A percentile compares a stretch with the other conserved stretches of the same genome.
Conservation (phyloP, 2,888 invertebrate genomes). For the Spodoptera picta region DNA sequence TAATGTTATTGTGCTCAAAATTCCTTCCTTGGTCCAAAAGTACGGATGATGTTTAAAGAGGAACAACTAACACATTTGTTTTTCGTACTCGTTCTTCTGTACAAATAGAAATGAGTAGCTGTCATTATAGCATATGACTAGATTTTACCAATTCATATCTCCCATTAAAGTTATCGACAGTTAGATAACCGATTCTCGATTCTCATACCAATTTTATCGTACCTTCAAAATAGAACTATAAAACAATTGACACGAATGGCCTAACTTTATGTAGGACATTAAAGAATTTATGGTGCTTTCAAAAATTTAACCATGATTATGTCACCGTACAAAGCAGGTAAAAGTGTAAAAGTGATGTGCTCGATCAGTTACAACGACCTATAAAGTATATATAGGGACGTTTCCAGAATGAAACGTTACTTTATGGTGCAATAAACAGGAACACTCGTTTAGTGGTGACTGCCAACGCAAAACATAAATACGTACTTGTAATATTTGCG, state of each 20-base stretch:
- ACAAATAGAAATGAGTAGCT: no score
- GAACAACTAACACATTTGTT: no score
- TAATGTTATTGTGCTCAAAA: no score
- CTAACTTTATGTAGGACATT: constrained; percentile 33
- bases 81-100: no score
- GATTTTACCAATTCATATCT: no score
- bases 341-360: constrained; percentile 59
- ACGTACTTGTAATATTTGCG: constrained; percentile 49
- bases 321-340: constrained; percentile 46
- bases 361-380: constrained; percentile 67
- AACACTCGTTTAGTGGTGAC: constrained; percentile 47
- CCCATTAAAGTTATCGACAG: neutral
- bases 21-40: no score
- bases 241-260: constrained; percentile 48
- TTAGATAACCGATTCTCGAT: constrained; percentile 20
- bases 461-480: constrained; percentile 47
- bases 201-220: constrained; percentile 22
- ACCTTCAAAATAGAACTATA: constrained; percentile 42
- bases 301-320: constrained; percentile 44
- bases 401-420: constrained; percentile 61
- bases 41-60: no score
- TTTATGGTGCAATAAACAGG: constrained; percentile 67
- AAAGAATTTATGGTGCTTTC: constrained; percentile 36
- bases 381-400: constrained; percentile 63
- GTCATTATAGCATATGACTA: no score